These are phyloP conservation scores for Centruroides sculpturatus DNA, from an alignment of 1,140 invertebrate species.

Conservation along the genomic window DNA sequence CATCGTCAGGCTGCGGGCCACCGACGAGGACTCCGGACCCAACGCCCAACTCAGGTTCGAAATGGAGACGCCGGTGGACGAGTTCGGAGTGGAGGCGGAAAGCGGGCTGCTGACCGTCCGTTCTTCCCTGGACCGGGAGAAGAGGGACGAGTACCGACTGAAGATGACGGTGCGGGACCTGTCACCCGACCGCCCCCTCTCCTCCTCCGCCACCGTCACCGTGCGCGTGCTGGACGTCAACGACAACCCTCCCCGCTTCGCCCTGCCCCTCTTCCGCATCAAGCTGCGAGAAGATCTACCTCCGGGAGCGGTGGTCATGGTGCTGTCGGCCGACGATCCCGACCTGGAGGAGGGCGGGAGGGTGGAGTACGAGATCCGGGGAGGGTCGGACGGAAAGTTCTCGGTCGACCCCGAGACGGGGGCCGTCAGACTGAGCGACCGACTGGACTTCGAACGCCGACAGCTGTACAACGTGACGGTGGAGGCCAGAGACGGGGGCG, in stretches of 20 bases:
- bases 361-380: conserved; percentile 35
- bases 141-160: conserved; percentile 64
- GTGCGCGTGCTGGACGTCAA: conserved; percentile 77
- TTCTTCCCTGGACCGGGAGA: conserved; percentile 64
- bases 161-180: conserved; percentile 65
- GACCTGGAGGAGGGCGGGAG: conserved; percentile 66
- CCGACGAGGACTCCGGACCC: conserved; percentile 56
- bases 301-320: conserved; percentile 63
- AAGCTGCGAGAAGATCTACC: conserved; percentile 84
- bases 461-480: conserved; percentile 20
- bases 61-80: conserved; percentile 64
- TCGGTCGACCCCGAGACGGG: conserved; percentile 14
- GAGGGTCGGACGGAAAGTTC: conserved; percentile 4
- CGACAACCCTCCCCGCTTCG: conserved; percentile 72
- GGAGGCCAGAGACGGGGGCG: conserved; percentile 15
- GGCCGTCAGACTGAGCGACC: conserved; percentile 34
- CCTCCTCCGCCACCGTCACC: conserved; percentile 55
- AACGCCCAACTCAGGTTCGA: conserved; percentile 67
- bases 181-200: conserved; percentile 35
- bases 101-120: conserved; percentile 64
- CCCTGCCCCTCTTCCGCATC: conserved; percentile 42
- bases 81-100: conserved; percentile 64
- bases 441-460: conserved; percentile 16
- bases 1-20: conserved; percentile 48
- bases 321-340: conserved; percentile 69